Conservation (phyloP, 2,797 vertebrate genomes). For the Gymnopithys bicolor region DNA sequence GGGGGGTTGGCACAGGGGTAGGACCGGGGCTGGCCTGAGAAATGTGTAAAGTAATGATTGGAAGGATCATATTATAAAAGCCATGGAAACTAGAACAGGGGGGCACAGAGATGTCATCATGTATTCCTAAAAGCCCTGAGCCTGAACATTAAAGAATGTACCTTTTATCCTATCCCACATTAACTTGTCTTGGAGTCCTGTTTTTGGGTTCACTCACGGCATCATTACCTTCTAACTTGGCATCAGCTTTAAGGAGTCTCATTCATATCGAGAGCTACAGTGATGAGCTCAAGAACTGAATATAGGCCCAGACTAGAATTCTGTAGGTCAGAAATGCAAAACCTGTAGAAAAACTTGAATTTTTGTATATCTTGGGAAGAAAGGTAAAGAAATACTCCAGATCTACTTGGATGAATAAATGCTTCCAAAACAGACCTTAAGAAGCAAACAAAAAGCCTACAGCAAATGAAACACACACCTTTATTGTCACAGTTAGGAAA, state of each 20-base stretch:
- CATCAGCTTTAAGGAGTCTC: background rate
- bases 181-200: no score
- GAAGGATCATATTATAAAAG: no score
- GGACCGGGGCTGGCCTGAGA: no score
- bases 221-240: background rate
- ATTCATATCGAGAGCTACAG: background rate
- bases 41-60: no score
- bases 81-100: no score
- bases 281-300: background rate
- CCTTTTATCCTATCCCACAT: no score
- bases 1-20: no score
- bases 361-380: background rate
- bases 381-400: background rate
- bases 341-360: background rate
- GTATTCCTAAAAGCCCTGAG: no score
- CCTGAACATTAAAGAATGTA: no score
- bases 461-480: background rate
- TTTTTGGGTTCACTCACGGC: no score
- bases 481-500: background rate
- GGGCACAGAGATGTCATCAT: no score
- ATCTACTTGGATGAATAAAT: background rate
- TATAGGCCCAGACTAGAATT: background rate
- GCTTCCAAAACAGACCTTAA: background rate
- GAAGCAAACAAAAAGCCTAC: background rate
- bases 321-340: background rate